These are phyloP conservation scores for Dasyornis broadbenti DNA, from an alignment of 2,113 vertebrate species.

Conservation along the genomic window DNA sequence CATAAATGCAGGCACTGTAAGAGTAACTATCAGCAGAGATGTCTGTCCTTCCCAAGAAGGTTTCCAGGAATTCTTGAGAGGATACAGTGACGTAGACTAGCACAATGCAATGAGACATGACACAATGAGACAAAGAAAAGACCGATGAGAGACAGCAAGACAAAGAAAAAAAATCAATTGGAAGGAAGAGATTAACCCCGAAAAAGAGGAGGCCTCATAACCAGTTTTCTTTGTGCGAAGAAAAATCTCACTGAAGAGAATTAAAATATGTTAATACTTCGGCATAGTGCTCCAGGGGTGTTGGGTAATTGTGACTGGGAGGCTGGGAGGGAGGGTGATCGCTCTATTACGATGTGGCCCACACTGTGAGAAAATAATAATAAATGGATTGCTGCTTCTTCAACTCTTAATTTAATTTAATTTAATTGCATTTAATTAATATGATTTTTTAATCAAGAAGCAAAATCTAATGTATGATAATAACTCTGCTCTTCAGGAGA, in stretches of 20 bases:
- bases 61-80: background rate
- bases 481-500: conserved; percentile 47
- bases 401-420: conserved; percentile 62
- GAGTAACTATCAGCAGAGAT: background rate
- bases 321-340: conserved; percentile 8
- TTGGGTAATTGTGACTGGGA: conserved; percentile 10
- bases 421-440: conserved; percentile 67
- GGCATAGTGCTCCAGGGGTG: background rate
- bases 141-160: background rate
- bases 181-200: background rate
- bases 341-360: conserved; percentile 29
- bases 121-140: background rate
- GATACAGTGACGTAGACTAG: background rate
- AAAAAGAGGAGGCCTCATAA: background rate
- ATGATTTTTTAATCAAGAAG: conserved; percentile 58
- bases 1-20: rapidly evolving
- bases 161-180: background rate
- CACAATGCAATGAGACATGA: background rate
- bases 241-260: background rate
- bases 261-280: background rate
- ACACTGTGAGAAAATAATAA: conserved; percentile 49
- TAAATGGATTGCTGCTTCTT: conserved; percentile 53
- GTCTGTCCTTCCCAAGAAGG: background rate
- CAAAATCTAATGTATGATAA: conserved; percentile 49
- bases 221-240: background rate